A percentile compares a stretch with the other conserved stretches of the same genome.
Evolutionary conservation across 2,797 vertebrate species (phyloP).

Genomic region (Gouania willdenowi): DNA sequence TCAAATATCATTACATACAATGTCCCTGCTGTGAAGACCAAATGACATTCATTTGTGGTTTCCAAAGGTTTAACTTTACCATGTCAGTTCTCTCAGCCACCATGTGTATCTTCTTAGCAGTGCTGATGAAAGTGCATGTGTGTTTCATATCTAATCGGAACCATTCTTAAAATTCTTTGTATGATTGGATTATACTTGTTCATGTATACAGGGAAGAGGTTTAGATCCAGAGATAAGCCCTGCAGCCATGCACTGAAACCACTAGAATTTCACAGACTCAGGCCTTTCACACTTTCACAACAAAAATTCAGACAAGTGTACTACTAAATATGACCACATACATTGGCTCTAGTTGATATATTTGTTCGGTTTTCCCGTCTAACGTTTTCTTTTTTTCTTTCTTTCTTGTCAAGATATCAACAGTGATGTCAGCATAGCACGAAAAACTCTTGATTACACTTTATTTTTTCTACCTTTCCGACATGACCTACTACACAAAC

Average conservation of each 20-base stretch:
- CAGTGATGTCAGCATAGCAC: conserved; percentile 28
- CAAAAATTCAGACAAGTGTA: conserved; percentile 14
- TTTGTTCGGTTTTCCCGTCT: no score
- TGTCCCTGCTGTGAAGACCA: no score
- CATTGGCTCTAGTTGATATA: no score
- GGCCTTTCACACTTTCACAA: conserved; percentile 15
- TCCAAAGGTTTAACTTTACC: neutral
- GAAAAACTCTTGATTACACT: conserved; percentile 40
- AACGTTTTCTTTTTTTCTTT: no score
- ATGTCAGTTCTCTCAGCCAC: conserved; percentile 1
- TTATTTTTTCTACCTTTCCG: conserved; percentile 35
- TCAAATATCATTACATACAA: no score
- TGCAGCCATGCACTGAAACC: neutral
- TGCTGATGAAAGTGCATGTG: conserved; percentile 23
- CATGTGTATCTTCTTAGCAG: conserved; percentile 16
- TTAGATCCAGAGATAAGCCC: conserved; percentile 13
- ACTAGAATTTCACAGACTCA: conserved; percentile 23
- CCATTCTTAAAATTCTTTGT: conserved; percentile 17
- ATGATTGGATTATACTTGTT: conserved; percentile 24
- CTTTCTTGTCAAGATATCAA: conserved; percentile 28
- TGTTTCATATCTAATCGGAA: conserved; percentile 5
- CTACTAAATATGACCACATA: conserved; percentile 10
- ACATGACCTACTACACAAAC: conserved; percentile 49
- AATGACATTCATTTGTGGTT: no score
- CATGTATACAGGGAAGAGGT: conserved; percentile 8